Evolutionary conservation across 92 coral and sea anemone genomes (phyloP).

Genomic region (Pocillopora meandrina): DNA sequence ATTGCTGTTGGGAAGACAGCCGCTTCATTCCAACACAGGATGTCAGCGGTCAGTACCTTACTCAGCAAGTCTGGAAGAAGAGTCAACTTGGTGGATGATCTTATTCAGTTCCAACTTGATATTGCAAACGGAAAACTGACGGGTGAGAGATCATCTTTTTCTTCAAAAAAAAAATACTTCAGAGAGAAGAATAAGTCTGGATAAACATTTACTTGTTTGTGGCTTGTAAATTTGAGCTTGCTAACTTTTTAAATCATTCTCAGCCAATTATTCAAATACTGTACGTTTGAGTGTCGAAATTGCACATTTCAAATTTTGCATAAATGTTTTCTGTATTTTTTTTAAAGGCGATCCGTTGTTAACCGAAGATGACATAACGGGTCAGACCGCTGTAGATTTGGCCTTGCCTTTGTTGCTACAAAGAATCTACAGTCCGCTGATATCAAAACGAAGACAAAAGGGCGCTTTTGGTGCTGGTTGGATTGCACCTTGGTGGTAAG

Average conservation of each 20-base stretch:
- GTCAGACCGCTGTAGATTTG: slow-evolving; percentile 13
- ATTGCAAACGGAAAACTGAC: slow-evolving; percentile 67
- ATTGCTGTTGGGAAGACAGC: slow-evolving; percentile 66
- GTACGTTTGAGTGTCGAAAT: too few relatives aligned
- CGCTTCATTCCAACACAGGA: slow-evolving; percentile 55
- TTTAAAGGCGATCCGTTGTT: slow-evolving; percentile 46
- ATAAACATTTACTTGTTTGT: background rate
- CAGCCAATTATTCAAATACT: too few relatives aligned
- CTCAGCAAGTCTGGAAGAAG: slow-evolving; percentile 65
- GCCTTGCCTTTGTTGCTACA: slow-evolving; percentile 24
- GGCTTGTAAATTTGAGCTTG: background rate
- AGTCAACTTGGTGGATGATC: slow-evolving; percentile 53
- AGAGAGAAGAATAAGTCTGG: background rate
- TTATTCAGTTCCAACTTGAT: slow-evolving; percentile 67
- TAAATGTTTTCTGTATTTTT: background rate
- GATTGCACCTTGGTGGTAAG: slow-evolving; percentile 85
- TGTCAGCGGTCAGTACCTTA: slow-evolving; percentile 62
- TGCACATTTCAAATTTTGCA: background rate
- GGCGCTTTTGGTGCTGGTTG: slow-evolving; percentile 79
- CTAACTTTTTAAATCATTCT: background rate
- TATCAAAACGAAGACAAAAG: slow-evolving; percentile 57
- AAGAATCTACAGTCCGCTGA: slow-evolving; percentile 65
- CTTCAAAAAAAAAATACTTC: background rate
- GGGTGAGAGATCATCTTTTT: slow-evolving; percentile 39
- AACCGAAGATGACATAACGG: slow-evolving; percentile 43